Evolutionary conservation across 2,888 invertebrate species (phyloP).

Genomic region (Slavum lentiscoides): DNA sequence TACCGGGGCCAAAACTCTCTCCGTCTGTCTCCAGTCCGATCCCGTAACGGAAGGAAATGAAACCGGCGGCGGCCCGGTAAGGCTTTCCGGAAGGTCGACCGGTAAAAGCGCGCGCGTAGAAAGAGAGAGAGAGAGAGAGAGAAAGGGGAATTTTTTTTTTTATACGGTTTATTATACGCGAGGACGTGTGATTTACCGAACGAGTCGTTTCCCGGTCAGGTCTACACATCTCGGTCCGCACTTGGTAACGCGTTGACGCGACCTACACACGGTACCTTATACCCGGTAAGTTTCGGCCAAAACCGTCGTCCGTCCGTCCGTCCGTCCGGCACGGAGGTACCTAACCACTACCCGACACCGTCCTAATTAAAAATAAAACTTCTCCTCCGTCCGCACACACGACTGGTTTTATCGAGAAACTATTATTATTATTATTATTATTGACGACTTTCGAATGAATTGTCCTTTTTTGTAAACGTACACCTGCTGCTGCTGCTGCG

Average conservation of each 20-base stretch:
- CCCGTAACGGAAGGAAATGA: too few species aligned
- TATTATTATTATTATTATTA: neutral
- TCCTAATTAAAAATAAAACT: constrained; percentile 38
- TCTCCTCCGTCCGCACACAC: neutral
- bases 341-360: constrained; percentile 1
- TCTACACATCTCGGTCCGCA: neutral
- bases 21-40: too few species aligned
- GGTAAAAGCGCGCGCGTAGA: too few species aligned
- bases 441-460: constrained; percentile 36
- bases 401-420: constrained; percentile 31
- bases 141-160: neutral
- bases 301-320: neutral
- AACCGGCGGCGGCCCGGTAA: too few species aligned
- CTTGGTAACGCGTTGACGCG: neutral
- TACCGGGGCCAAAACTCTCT: too few species aligned
- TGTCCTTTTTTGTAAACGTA: constrained; percentile 16
- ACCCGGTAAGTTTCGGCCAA: neutral
- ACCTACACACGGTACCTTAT: neutral
- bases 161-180: neutral
- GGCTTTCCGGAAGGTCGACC: too few species aligned
- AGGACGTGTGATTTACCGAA: constrained; percentile 24
- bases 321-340: too few species aligned
- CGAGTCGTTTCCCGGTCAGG: neutral
- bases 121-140: neutral
- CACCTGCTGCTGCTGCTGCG: too few species aligned